Conservation (phyloP, 2,113 vertebrate genomes). For the Psammodynastes pulverulentus region DNA sequence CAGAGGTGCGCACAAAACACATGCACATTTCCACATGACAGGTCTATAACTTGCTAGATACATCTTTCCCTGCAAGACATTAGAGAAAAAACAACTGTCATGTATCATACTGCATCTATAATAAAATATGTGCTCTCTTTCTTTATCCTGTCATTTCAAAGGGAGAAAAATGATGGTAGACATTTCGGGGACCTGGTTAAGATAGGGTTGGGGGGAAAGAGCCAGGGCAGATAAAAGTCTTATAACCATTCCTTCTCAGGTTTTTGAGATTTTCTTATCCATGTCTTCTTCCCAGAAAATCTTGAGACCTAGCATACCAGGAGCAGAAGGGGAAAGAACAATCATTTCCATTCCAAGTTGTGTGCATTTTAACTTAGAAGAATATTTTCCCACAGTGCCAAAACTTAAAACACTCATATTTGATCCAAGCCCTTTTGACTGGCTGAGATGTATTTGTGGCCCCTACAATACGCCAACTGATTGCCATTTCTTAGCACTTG, state of each 20-base stretch:
- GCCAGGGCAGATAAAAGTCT: neutral
- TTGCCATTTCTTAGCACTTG: neutral
- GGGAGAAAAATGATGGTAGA: neutral
- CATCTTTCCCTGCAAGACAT: neutral
- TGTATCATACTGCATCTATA: neutral
- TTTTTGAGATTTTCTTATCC: neutral
- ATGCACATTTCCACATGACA: neutral
- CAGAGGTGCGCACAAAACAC: neutral
- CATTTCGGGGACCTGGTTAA: neutral
- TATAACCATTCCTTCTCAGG: neutral
- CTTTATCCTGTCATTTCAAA: neutral
- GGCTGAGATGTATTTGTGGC: neutral
- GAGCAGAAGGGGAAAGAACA: neutral
- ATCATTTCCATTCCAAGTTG: neutral
- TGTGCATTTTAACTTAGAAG: neutral
- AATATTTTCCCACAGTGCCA: neutral
- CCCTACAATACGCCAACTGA: neutral
- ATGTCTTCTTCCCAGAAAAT: neutral
- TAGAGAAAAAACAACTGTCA: neutral
- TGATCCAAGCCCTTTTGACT: neutral
- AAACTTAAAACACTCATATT: neutral
- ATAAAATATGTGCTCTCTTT: neutral
- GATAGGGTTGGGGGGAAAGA: neutral
- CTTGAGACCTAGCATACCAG: neutral
- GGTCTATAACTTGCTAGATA: neutral